Base-by-base conservation (phyloP, 2,797 vertebrate species). In the Galaxias olidus region DNA sequence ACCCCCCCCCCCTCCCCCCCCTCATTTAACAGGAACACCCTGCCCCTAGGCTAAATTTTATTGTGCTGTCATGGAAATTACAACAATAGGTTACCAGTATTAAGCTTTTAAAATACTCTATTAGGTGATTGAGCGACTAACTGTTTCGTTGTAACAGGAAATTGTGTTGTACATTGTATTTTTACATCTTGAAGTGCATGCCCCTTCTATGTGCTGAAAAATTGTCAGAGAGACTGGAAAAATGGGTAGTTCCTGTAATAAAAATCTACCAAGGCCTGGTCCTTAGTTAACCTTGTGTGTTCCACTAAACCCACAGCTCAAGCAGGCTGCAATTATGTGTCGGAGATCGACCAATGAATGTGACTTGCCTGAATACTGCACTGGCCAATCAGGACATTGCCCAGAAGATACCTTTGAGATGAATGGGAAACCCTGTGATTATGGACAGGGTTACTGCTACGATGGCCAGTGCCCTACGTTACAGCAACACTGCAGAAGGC, bases 291-390 rank as follows among this genome's bases (percentile, higher is more conserved):
- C 48, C 41, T 44, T 15, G 41, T 44, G 15, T 9, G 15, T 8
- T 55, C 9, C 10, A 0, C n/a, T 74, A 30, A 3, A 58, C 56
- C 61, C 49, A 1, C 75, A 94, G 93, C 11, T 92, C 8, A 87
- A 81, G 63, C 63, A 61, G 1, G 78, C 84, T 0, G 89, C 90
- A 0, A 83, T 64, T 0, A 50, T 83, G 4, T 98, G 95, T 86
- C 91, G 96, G 4, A 67, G 62, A 30, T 61, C 70, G 0, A 90
- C 82, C 20, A 69, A 91, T 0, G 74, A 66, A 10, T 98, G 96
- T 0, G 96, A 98, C 83, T 86, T 98, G 8, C 71, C 89, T 0
- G 96, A 98, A 3, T 89, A 88, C 79, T 97, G 96, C 73, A 93
- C 83, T 0, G 96, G 96, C 10, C 52, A 2, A 1, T 81, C 82